These are phyloP conservation scores for Hemicrepidius hirtus DNA, from an alignment of 2,888 invertebrate genomes.

Conservation along the genomic window DNA sequence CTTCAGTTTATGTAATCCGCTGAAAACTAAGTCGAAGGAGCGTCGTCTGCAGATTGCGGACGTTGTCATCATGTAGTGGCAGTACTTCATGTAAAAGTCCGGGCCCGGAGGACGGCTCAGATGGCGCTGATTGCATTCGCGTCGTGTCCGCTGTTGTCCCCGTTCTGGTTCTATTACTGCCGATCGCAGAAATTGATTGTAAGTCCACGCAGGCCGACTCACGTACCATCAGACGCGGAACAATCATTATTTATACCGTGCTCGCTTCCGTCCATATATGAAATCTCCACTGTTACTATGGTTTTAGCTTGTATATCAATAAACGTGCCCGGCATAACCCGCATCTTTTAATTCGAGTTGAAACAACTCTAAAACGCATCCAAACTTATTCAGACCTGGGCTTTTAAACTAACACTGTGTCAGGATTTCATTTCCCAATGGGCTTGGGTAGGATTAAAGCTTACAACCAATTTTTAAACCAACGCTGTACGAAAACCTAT, in stretches of 20 bases:
- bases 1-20: conserved; percentile 54
- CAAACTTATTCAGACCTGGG: conserved; percentile 2
- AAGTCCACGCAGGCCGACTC: conserved; percentile 47
- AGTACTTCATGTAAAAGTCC: conserved; percentile 36
- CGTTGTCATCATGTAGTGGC: conserved; percentile 41
- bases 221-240: conserved; percentile 48
- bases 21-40: conserved; percentile 47
- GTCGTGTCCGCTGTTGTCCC: conserved; percentile 39
- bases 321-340: conserved; percentile 42
- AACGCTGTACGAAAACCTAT: not conserved
- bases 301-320: conserved; percentile 45
- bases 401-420: conserved; percentile 8
- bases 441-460: conserved; percentile 17
- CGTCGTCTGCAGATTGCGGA: conserved; percentile 46
- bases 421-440: conserved; percentile 19
- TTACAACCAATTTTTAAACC: conserved; percentile 27
- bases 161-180: conserved; percentile 47
- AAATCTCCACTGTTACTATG: conserved; percentile 46
- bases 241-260: conserved; percentile 56
- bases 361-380: conserved; percentile 11
- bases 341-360: conserved; percentile 38
- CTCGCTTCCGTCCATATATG: conserved; percentile 52
- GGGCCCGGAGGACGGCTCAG: conserved; percentile 30
- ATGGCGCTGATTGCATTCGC: conserved; percentile 41
- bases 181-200: conserved; percentile 52